phyloP scores from a whole-genome alignment of 2,888 invertebrate species.

The Malacosoma neustria region DNA sequence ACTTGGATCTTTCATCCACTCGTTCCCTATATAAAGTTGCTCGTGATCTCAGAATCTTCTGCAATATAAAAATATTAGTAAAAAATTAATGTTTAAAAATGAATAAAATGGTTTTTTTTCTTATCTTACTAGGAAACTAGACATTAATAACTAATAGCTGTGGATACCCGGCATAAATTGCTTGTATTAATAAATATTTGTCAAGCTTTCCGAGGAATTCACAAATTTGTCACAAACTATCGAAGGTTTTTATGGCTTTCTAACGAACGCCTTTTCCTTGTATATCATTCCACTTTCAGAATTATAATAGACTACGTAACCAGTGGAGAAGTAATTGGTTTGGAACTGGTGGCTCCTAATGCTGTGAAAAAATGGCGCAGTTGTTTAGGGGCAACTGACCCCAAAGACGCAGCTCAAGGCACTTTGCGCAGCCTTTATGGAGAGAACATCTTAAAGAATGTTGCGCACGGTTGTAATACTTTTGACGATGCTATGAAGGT shows the following conservation, averaged over 20 bases:
- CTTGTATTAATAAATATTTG: too few relatives aligned
- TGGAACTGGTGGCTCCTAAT: conserved; percentile 83
- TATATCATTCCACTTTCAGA: conserved; percentile 30
- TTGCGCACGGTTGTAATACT: conserved; percentile 81
- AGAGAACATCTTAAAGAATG: conserved; percentile 77
- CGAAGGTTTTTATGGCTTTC: neutral
- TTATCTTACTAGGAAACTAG: neutral
- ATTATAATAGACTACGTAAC: conserved; percentile 79
- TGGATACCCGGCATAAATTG: neutral
- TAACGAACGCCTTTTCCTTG: neutral
- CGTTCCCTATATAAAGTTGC: too few relatives aligned
- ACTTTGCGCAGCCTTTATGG: conserved; percentile 79
- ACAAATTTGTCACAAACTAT: neutral
- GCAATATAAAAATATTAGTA: too few relatives aligned
- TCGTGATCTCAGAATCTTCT: too few relatives aligned
- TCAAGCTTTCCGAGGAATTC: too few relatives aligned
- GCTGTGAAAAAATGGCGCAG: conserved; percentile 78
- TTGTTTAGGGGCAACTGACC: conserved; percentile 79
- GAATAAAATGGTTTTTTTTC: too few relatives aligned
- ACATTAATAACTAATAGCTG: neutral
- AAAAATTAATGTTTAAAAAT: too few relatives aligned
- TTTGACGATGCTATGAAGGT: conserved; percentile 70
- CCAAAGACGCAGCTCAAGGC: conserved; percentile 74
- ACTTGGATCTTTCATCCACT: too few relatives aligned
- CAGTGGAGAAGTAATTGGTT: conserved; percentile 81